A percentile compares a stretch with the other conserved stretches of the same genome.
Evolutionary conservation across 2,797 vertebrate species (phyloP).

Genomic region (Graptemys geographica): DNA sequence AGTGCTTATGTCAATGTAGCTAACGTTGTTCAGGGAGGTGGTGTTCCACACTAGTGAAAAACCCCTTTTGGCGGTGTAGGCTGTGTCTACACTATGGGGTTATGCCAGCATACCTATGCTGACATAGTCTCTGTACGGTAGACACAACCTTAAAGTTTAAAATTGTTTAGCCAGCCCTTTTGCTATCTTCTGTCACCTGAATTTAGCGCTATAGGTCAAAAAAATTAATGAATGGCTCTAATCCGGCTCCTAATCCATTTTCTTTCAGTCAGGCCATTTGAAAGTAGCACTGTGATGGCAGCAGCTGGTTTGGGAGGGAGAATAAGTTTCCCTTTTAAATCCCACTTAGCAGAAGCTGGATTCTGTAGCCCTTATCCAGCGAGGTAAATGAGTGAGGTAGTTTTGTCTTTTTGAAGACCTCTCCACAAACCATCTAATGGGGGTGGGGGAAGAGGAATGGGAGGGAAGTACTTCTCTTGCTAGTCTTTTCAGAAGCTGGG

Average conservation of each 20-base stretch:
- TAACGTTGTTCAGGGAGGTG: background rate
- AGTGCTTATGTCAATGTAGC: background rate
- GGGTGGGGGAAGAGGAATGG: background rate
- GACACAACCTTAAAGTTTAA: background rate
- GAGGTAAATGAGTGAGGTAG: background rate
- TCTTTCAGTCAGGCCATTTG: background rate
- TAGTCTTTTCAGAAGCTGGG: background rate
- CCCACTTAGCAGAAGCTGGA: background rate
- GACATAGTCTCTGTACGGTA: background rate
- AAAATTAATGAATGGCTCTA: background rate
- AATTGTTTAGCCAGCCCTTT: background rate
- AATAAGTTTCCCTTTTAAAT: background rate
- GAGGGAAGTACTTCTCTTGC: background rate
- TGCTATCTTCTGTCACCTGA: conserved; percentile 28
- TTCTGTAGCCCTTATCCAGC: background rate
- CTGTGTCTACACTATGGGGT: background rate
- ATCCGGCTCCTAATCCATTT: background rate
- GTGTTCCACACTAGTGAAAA: background rate
- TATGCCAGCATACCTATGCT: background rate
- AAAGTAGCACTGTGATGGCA: background rate
- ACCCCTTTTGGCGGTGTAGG: background rate
- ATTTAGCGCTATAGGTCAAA: background rate
- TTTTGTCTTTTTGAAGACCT: background rate
- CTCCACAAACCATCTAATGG: background rate
- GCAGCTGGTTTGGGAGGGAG: background rate